Evolutionary conservation across 2,888 invertebrate species (phyloP).

Genomic region (Callosobruchus maculatus): DNA sequence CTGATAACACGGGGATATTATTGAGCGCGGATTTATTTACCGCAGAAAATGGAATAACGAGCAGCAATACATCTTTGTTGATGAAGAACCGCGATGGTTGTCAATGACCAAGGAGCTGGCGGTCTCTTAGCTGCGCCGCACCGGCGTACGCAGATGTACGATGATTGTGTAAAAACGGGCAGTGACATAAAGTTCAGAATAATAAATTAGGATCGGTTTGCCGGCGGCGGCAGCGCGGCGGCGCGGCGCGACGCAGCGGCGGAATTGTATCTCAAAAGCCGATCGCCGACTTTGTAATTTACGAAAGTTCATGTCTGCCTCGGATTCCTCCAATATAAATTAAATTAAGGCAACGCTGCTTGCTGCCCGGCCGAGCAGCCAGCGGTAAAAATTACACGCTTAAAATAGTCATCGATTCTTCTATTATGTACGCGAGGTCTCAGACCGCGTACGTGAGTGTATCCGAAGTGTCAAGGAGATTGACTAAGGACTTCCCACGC

Average conservation of each 20-base stretch:
- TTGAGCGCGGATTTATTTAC: not conserved
- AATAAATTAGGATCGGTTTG: constrained; percentile 36
- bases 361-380: not conserved
- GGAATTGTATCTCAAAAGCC: constrained; percentile 35
- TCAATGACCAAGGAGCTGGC: not conserved
- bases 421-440: not conserved
- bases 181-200: constrained; percentile 33
- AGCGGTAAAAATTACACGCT: not conserved
- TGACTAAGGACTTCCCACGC: not conserved
- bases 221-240: constrained; percentile 31
- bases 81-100: not conserved
- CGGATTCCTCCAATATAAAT: constrained; percentile 26
- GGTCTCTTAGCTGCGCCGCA: not conserved
- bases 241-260: constrained; percentile 32
- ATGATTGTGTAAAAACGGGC: constrained; percentile 34
- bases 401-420: not conserved
- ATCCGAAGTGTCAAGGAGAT: not conserved
- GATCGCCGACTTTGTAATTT: constrained; percentile 39
- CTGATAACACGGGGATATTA: not conserved
- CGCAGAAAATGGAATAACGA: not conserved
- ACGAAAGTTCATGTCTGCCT: constrained; percentile 32
- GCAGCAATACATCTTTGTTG: not conserved
- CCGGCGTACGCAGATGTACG: constrained; percentile 22
- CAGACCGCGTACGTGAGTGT: not conserved
- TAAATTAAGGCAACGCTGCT: constrained; percentile 19